A percentile compares a stretch with the other conserved stretches of the same genome.
phyloP scores from a whole-genome alignment of 2,888 invertebrate genomes.

The Pterostichus madidus region DNA sequence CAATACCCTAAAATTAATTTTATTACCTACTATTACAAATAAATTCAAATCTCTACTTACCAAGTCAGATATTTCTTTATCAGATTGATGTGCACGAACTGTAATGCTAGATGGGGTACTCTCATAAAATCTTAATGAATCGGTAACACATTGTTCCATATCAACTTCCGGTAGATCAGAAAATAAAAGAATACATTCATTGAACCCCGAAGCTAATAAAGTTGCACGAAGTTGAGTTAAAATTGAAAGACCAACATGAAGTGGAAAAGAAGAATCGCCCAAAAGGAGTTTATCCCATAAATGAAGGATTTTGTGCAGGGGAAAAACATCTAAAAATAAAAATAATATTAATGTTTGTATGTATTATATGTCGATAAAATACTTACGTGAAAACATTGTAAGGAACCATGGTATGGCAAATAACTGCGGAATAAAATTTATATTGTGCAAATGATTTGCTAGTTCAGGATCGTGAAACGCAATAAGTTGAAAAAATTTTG shows the following conservation, averaged over 20 bases:
- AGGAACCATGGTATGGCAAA: slow-evolving; percentile 99
- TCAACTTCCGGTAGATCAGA: slow-evolving; percentile 99
- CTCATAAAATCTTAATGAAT: slow-evolving; percentile 91
- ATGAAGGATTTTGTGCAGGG: slow-evolving; percentile 97
- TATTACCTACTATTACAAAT: slow-evolving; percentile 40
- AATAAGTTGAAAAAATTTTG: slow-evolving; percentile 97
- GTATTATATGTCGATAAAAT: too few species aligned
- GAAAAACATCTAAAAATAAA: slow-evolving; percentile 93
- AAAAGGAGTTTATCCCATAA: slow-evolving; percentile 98
- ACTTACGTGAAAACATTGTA: slow-evolving; percentile 98
- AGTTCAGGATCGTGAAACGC: slow-evolving; percentile 97
- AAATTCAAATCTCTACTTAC: slow-evolving; percentile 64
- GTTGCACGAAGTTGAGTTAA: slow-evolving; percentile 92
- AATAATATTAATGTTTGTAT: too few species aligned
- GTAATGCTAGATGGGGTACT: slow-evolving; percentile 93
- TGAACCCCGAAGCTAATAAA: slow-evolving; percentile 94
- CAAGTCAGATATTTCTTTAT: slow-evolving; percentile 69
- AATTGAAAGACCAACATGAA: slow-evolving; percentile 96
- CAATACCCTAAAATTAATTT: slow-evolving; percentile 81
- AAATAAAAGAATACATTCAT: slow-evolving; percentile 98
- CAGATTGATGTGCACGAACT: slow-evolving; percentile 87
- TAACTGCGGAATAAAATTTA: slow-evolving; percentile 97
- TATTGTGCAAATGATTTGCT: slow-evolving; percentile 93
- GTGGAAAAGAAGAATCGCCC: slow-evolving; percentile 94
- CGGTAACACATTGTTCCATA: slow-evolving; percentile 94